Base-by-base conservation (phyloP, 1,140 invertebrate species). In the Zaprionus kolodkinae region DNA sequence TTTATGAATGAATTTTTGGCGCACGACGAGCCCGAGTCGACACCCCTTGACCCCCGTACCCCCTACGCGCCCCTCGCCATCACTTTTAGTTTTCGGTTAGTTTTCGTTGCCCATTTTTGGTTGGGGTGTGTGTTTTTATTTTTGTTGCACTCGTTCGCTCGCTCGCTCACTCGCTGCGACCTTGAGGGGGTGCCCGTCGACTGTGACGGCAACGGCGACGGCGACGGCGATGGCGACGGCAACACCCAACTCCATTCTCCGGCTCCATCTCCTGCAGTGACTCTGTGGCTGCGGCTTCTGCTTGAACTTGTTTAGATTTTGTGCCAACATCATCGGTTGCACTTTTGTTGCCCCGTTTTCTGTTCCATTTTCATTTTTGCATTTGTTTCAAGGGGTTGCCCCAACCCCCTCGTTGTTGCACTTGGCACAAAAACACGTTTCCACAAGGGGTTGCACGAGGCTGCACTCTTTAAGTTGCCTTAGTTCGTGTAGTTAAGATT, bases 1-100 rank as follows among this genome's bases (percentile, higher is more conserved):
- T 89, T 89, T 89, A 89, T 89, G 85, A 89, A 89, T 89, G 85
- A 89, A 89, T 85, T 89, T 87, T 85, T 57, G 80, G 84, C 84
- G 83, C 66, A 56, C 50, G 15, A 36, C 50, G 15, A 36, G 36
- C 38, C 33, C 11, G 30, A 38, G 25, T 70, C 78, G 65, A 56
- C 57, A 60, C 36, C 21, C 21, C 21, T 1, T 21, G 1, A 21
- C 21, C 21, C 21, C 21, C 2, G 21, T 72, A 30, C 45, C 72
- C 59, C 63, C 38, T 12, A 48, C 45, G 43, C 57, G n/a, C n/a
- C n/a, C n/a, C 15, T 30, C 27, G 27, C 21, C n/a, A 78, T 89
- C 76, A 88, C 80, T 89, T 87, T 88, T 89, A 88, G 85, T 89
- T 88, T 89, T 76, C 72, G 85, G 85, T 74, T 88, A 89, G 85